These are phyloP conservation scores for Channa argus DNA, from an alignment of 2,113 vertebrate species.

Conservation along the genomic window DNA sequence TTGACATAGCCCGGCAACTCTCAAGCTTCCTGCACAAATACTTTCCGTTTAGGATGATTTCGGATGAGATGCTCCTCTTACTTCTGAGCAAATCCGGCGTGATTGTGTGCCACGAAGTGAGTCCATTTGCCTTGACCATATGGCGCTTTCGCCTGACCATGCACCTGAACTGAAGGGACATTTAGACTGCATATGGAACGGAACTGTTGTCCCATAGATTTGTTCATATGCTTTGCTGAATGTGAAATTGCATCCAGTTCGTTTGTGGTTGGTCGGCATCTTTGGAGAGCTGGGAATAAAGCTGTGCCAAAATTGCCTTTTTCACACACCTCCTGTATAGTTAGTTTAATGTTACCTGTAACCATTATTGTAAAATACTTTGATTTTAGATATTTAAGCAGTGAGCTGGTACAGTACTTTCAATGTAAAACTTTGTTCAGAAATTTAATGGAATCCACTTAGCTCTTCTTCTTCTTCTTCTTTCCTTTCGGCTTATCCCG, in stretches of 20 bases:
- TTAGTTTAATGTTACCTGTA: slow-evolving; percentile 16
- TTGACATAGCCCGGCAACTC: slow-evolving; percentile 65
- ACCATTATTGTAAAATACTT: slow-evolving; percentile 2
- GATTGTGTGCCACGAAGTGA: slow-evolving; percentile 42
- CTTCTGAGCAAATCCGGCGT: slow-evolving; percentile 54
- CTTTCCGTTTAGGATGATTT: slow-evolving; percentile 66
- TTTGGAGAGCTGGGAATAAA: slow-evolving; percentile 12
- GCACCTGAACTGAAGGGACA: slow-evolving; percentile 63
- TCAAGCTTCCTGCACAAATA: slow-evolving; percentile 63
- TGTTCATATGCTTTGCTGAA: slow-evolving; percentile 65
- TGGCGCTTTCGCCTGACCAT: slow-evolving; percentile 57
- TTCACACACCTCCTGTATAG: slow-evolving; percentile 23
- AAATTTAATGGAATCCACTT: too few relatives aligned
- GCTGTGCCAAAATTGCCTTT: slow-evolving; percentile 10
- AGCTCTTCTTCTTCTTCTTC: too few relatives aligned
- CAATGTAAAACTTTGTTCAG: too few relatives aligned
- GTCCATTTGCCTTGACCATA: slow-evolving; percentile 54
- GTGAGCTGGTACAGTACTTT: too few relatives aligned
- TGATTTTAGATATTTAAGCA: neutral
- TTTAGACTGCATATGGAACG: slow-evolving; percentile 78
- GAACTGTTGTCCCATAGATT: slow-evolving; percentile 39
- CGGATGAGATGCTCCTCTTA: slow-evolving; percentile 2
- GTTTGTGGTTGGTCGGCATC: slow-evolving; percentile 29
- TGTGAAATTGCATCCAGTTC: slow-evolving; percentile 68
- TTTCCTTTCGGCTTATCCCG: too few relatives aligned